These are phyloP conservation scores for Pelvicachromis taeniatus DNA, from an alignment of 2,113 vertebrate genomes.

Conservation along the genomic window DNA sequence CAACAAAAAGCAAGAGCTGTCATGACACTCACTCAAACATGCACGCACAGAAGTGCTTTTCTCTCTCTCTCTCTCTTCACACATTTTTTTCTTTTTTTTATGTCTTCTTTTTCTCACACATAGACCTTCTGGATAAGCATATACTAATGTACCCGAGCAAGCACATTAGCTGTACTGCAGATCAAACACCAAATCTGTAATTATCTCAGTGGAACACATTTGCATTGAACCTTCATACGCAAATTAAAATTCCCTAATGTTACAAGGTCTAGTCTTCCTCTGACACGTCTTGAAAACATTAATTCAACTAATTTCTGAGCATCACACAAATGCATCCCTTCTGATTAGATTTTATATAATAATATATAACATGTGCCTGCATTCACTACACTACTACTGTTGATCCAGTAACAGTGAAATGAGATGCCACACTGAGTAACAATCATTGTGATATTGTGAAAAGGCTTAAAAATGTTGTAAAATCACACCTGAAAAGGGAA, in stretches of 20 bases:
- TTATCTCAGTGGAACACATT: conserved; percentile 47
- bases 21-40: neutral
- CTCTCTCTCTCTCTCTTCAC: neutral
- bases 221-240: conserved; percentile 19
- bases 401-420: neutral
- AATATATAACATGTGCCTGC: neutral
- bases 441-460: neutral
- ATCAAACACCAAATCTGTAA: conserved; percentile 46
- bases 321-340: conserved; percentile 1
- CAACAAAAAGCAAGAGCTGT: neutral
- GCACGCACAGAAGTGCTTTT: neutral
- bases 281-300: neutral
- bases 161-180: conserved; percentile 23
- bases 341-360: neutral
- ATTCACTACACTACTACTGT: neutral
- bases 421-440: neutral
- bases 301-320: conserved; percentile 13
- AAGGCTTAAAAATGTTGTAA: neutral
- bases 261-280: neutral
- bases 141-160: conserved; percentile 21
- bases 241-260: conserved; percentile 4
- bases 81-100: neutral
- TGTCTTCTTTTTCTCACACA: neutral
- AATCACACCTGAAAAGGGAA: neutral
- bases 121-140: neutral